Conservation (phyloP, 1,140 invertebrate species). For the Cotesia vestalis region DNA sequence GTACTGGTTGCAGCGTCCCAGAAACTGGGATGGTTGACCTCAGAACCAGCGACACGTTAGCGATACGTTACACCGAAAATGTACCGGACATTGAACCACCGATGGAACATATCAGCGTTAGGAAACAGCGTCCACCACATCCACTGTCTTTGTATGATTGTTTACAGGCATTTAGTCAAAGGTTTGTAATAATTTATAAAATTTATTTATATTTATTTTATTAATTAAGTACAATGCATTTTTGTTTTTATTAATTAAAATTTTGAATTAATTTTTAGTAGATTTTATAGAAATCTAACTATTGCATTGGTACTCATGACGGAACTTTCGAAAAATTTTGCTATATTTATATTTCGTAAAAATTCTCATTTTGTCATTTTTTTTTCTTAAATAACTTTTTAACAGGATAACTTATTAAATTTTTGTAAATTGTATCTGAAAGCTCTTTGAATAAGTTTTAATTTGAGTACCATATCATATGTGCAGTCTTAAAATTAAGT, state of each 20-base stretch:
- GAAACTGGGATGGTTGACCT: constrained; percentile 61
- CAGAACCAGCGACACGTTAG: constrained; percentile 69
- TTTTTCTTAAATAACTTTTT: too few relatives aligned
- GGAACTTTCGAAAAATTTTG: too few relatives aligned
- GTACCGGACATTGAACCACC: constrained; percentile 53
- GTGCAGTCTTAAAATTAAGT: too few relatives aligned
- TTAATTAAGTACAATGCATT: constrained; percentile 22
- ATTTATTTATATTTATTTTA: constrained; percentile 20
- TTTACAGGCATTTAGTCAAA: constrained; percentile 75
- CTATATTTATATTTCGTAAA: too few relatives aligned
- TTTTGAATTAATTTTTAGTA: too few relatives aligned
- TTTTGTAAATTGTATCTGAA: too few relatives aligned
- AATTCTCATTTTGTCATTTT: too few relatives aligned
- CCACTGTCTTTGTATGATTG: constrained; percentile 74
- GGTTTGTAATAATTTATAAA: constrained; percentile 52
- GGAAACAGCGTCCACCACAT: constrained; percentile 62
- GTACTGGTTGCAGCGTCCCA: constrained; percentile 71
- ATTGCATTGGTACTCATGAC: too few relatives aligned
- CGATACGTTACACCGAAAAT: constrained; percentile 65
- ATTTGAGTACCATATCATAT: too few relatives aligned
- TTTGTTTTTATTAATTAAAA: neutral
- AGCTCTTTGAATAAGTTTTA: too few relatives aligned
- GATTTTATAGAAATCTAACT: too few relatives aligned
- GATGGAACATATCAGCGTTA: constrained; percentile 63
- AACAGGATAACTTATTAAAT: too few relatives aligned